These are phyloP conservation scores for Clavelina lepadiformis DNA, from an alignment of 23 tunicate genomes.

Conservation along the genomic window DNA sequence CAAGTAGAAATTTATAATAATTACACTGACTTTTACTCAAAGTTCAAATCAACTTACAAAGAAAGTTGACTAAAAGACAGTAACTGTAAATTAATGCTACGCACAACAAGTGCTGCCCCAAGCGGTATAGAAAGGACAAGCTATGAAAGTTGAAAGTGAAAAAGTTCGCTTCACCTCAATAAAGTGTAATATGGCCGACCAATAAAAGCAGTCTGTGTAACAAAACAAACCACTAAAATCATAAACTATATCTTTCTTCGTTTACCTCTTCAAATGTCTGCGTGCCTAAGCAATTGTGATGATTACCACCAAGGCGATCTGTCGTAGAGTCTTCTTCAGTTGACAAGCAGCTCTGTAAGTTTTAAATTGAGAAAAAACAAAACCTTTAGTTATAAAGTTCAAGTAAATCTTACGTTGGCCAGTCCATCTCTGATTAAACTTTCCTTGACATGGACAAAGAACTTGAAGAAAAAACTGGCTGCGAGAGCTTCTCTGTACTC, in stretches of 20 bases:
- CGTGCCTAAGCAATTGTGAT: slow-evolving; percentile 19
- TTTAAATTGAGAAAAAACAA: neutral
- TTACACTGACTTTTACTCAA: no score
- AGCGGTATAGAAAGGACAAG: no score
- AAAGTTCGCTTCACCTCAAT: no score
- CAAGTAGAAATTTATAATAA: no score
- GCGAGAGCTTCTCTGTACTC: slow-evolving; percentile 88
- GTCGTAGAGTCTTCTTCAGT: slow-evolving; percentile 5
- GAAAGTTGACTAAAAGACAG: no score
- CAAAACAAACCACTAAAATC: no score
- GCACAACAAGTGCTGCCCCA: no score
- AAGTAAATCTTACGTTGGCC: slow-evolving; percentile 11
- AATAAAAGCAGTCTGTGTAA: no score
- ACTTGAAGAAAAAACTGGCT: slow-evolving; percentile 93
- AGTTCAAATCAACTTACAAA: no score
- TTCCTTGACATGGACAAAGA: slow-evolving; percentile 35
- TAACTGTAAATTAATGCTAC: neutral
- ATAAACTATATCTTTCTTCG: no score
- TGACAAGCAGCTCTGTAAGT: neutral
- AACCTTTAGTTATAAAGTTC: neutral
- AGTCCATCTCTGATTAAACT: slow-evolving; percentile 24
- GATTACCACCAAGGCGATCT: slow-evolving; percentile 23
- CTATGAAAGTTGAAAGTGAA: no score
- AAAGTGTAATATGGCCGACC: no score
- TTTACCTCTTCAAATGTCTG: slow-evolving; percentile 80